A percentile compares a stretch with the other conserved stretches of the same genome.
These are phyloP conservation scores for Pteromalus puparum DNA, from an alignment of 1,140 invertebrate genomes.

Conservation along the genomic window DNA sequence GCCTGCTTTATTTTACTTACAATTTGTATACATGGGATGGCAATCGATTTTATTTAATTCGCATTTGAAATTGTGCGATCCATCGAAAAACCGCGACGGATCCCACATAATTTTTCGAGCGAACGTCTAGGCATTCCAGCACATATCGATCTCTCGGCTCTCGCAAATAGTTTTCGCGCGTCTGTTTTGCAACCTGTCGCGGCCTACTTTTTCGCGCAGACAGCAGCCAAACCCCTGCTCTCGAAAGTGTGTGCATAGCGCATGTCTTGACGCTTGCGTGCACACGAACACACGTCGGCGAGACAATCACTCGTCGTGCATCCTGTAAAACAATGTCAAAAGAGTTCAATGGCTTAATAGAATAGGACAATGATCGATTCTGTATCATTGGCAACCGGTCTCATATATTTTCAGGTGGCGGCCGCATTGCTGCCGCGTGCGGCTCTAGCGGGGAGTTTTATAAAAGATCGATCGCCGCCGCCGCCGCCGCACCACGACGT, in stretches of 20 bases:
- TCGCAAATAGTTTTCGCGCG: not conserved
- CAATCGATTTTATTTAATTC: not conserved
- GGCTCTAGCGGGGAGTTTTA: constrained; percentile 19
- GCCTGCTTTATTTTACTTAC: not conserved
- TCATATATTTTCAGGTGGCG: constrained; percentile 50
- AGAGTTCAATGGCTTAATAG: constrained; percentile 51
- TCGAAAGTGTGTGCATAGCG: not conserved
- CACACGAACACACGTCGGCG: not conserved
- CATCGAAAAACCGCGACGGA: not conserved
- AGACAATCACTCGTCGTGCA: not conserved
- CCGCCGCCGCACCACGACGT: constrained; percentile 42
- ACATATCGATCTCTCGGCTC: not conserved
- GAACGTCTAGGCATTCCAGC: not conserved
- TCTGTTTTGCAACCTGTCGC: constrained; percentile 14
- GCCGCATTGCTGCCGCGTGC: constrained; percentile 37
- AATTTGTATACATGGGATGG: not conserved
- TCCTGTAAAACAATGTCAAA: constrained; percentile 42
- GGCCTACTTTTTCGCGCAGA: not conserved
- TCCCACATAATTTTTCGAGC: not conserved
- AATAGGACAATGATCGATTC: constrained; percentile 52
- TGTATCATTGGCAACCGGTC: constrained; percentile 49
- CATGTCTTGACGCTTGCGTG: not conserved
- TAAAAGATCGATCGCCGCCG: constrained; percentile 63
- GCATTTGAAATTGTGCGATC: not conserved
- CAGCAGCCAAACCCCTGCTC: not conserved